These are phyloP conservation scores for Nephrotoma appendiculata DNA, from an alignment of 2,888 invertebrate genomes.

Conservation along the genomic window DNA sequence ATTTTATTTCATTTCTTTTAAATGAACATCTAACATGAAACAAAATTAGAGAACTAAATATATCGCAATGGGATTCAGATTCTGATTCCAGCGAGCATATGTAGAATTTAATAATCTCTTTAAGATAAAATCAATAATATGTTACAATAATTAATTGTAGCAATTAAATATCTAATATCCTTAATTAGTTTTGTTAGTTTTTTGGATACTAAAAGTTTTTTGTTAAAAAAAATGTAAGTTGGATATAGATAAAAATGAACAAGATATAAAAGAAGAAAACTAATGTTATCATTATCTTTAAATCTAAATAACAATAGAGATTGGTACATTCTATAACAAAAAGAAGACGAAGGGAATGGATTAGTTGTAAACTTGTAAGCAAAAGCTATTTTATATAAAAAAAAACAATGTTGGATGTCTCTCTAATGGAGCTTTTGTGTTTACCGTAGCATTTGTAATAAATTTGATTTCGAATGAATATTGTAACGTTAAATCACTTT, in stretches of 20 bases:
- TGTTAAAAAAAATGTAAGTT: neutral
- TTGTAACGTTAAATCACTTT: neutral
- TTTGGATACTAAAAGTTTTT: neutral
- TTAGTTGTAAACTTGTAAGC: neutral
- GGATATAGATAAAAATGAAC: neutral
- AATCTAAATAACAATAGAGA: neutral
- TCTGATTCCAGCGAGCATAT: neutral
- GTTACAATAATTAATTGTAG: neutral
- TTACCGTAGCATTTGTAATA: neutral
- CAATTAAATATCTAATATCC: neutral
- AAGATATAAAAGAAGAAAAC: neutral
- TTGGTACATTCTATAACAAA: neutral
- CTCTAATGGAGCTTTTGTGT: neutral
- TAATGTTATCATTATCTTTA: neutral
- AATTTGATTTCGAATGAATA: neutral
- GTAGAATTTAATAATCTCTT: neutral
- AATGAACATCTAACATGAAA: neutral
- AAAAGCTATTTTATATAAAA: neutral
- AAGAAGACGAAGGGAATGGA: neutral
- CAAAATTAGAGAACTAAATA: neutral
- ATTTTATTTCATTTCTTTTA: neutral
- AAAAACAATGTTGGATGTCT: neutral
- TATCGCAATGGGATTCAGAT: neutral
- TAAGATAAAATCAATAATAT: neutral
- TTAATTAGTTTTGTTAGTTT: neutral